Conservation (phyloP, 2,888 invertebrate species). For the Acrobasis suavella region DNA sequence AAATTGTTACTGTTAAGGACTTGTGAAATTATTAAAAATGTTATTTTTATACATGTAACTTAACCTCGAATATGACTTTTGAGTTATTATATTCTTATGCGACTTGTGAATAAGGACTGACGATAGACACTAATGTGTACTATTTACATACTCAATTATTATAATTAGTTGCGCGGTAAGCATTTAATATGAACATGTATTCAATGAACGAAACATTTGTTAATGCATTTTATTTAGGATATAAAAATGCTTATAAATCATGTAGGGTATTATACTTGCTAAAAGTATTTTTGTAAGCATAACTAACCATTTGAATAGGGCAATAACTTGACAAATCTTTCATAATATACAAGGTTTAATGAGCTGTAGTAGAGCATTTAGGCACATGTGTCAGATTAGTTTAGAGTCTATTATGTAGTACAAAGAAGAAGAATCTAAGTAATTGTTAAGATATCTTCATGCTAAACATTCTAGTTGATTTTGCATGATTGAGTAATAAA, state of each 20-base stretch:
- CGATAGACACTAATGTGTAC: conserved; percentile 61
- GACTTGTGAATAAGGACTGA: conserved; percentile 74
- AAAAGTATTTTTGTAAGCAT: conserved; percentile 31
- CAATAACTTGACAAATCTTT: conserved; percentile 26
- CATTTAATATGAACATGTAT: conserved; percentile 46
- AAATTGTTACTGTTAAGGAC: conserved; percentile 77
- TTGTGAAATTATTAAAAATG: conserved; percentile 48
- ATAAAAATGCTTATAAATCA: conserved; percentile 30
- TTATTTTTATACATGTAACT: conserved; percentile 75
- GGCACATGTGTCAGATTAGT: conserved; percentile 10
- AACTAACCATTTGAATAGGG: conserved; percentile 29
- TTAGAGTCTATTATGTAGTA: too few relatives aligned
- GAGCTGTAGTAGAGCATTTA: conserved; percentile 20
- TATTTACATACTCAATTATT: conserved; percentile 50
- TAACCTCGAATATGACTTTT: conserved; percentile 67
- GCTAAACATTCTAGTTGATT: too few relatives aligned
- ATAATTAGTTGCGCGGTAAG: conserved; percentile 52
- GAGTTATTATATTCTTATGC: conserved; percentile 63
- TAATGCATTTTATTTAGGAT: conserved; percentile 33
- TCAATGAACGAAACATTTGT: conserved; percentile 26
- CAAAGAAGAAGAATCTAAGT: too few relatives aligned
- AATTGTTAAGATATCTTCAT: too few relatives aligned
- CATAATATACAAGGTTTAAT: conserved; percentile 4
- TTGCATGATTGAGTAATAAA: too few relatives aligned
- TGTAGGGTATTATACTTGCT: conserved; percentile 26